Percentiles rank a stretch among this genome's conserved stretches.
Evolutionary conservation across 64 coral and sea anemone species (phyloP).

Genomic region (Montipora capricornis): DNA sequence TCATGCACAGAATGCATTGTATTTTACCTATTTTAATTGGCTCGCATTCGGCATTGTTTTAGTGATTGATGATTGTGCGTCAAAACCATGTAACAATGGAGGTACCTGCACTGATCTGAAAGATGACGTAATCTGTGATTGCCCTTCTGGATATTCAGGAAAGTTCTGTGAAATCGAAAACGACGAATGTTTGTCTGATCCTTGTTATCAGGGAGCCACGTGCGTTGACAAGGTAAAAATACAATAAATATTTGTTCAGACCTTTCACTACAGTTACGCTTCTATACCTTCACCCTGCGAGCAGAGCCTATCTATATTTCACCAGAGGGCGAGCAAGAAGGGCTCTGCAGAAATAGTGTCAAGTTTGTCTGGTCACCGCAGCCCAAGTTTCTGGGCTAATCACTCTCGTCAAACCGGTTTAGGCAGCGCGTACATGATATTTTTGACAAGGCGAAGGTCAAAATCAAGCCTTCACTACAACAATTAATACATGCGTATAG

Average conservation of each 20-base stretch:
- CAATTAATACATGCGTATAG: too few relatives aligned
- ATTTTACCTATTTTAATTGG: background rate
- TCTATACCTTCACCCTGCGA: too few relatives aligned
- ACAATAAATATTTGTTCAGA: background rate
- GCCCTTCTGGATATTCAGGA: constrained; percentile 78
- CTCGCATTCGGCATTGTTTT: background rate
- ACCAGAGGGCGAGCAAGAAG: too few relatives aligned
- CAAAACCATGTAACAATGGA: constrained; percentile 93
- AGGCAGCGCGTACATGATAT: too few relatives aligned
- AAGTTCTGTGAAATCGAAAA: constrained; percentile 85
- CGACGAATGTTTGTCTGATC: constrained; percentile 93
- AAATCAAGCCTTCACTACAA: too few relatives aligned
- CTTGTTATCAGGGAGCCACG: constrained; percentile 67
- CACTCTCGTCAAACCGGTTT: too few relatives aligned
- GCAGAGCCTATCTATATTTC: too few relatives aligned
- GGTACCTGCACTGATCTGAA: constrained; percentile 73
- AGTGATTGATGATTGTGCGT: constrained; percentile 93
- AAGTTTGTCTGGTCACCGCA: background rate
- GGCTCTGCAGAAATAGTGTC: too few relatives aligned
- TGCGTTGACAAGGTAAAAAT: constrained; percentile 92
- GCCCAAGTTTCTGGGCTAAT: too few relatives aligned
- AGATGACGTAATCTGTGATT: constrained; percentile 81
- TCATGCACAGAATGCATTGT: background rate
- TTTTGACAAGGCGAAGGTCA: too few relatives aligned
- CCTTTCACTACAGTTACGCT: too few relatives aligned